Base-by-base conservation (phyloP, 1,140 invertebrate genomes). In the Physella acuta region DNA sequence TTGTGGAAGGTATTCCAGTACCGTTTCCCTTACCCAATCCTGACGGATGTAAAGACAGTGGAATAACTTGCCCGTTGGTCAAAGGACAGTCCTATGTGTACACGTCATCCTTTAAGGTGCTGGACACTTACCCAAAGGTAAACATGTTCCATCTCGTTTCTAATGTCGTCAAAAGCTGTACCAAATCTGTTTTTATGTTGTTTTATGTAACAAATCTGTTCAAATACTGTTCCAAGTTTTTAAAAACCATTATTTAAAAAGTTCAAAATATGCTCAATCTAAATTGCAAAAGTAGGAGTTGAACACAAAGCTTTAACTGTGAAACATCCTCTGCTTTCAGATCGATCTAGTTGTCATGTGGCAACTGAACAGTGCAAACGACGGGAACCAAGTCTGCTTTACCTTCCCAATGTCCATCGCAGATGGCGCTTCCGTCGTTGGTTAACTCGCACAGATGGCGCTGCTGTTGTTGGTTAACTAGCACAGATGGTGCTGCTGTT, bases 11-110 rank as follows among this genome's bases (percentile, higher is more conserved):
- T 4, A 68, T 80, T 20, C 75, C 72, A 8, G 51, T 80, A 11
- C 49, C 68, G 8, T 79, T 77, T 44, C 67, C 67, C 0, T 73
- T 79, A 71, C 75, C 75, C 0, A 73, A 79, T 31, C 65, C 75
- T 24, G 69, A 81, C 55, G 79, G 71, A 2, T 78, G 77, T 68
- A 63, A 56, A 3, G 44, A 68, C 2, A 61, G 65, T 49, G 73
- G 70, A 8, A 68, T 74, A 31, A 70, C 63, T 5, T 75, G 73
- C 37, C 73, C 73, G 5, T 37, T 73, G 26, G 60, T 36, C 2
- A 60, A 68, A 28, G 66, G 66, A 2, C 55, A 68, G 20, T 24
- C 17, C 0, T 68, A 59, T 20, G 60, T 37, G 1, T 68, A 68
- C 56, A 39, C 1, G 2, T 59, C 66, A 20, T 44, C 34, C 11